Evolutionary conservation across 2,888 invertebrate genomes (phyloP), one percentile per base, ranked within the genome.

Genomic region (Hetaerina titia): DNA sequence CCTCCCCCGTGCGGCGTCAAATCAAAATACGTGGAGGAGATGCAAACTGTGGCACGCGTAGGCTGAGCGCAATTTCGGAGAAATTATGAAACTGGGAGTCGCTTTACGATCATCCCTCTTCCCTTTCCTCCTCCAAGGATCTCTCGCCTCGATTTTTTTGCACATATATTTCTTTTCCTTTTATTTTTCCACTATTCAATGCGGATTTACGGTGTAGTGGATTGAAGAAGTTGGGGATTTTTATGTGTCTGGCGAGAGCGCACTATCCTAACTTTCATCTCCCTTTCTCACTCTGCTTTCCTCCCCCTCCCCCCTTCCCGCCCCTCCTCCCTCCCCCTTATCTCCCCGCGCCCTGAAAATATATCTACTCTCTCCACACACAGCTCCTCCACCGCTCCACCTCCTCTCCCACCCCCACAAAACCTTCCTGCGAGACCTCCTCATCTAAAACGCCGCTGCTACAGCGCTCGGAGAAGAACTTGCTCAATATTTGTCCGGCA

Each of bases 401-500:
- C n/a, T 11, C 56, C 56, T 11, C 2, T 5, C 57, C 56, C 58
- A 9, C 15, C 57, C 22, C 89, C 58, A 31, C 31, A 81, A 31
- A 81, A 81, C 81, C 81, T n/a, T n/a, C 19, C 56, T n/a, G 57
- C 89, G 31, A n/a, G 58, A n/a, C 89, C 90, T 58, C 90, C 92
- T 69, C 69, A 17, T 90, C 63, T 64, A 45, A 60, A 69, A 56
- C 63, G 64, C 56, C 92, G 64, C 69, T 69, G 9, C 63, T 9
- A 45, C 92, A 15, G 19, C 92, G 31, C 92, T 45, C 31, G 11
- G 45, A 45, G 92, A 22, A 69, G 92, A 92, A 92, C 92, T 92
- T 92, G 92, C 92, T 92, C 92, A 69, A 92, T 92, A 92, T 92
- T 92, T 92, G 92, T 92, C 92, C 92, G 92, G 92, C 92, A 92